Evolutionary conservation across 1,140 invertebrate genomes (phyloP), one percentile per base, ranked within the genome.

Genomic region (Pachypsylla venusta): DNA sequence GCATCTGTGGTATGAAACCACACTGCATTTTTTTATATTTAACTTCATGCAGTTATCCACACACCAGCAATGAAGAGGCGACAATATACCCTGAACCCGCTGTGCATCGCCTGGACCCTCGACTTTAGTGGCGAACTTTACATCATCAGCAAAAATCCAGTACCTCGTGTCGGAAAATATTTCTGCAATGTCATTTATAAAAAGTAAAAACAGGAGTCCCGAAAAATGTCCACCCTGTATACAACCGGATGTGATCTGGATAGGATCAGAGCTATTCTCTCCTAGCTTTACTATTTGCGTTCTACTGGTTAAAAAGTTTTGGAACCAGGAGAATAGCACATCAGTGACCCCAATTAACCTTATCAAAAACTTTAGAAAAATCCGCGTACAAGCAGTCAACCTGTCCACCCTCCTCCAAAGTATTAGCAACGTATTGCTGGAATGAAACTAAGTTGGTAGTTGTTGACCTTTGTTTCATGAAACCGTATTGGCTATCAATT

Each of bases 361-460:
- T 48, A 24, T 62, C 48, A 20, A 54, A 61, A 20, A 27, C 54
- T 60, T 63, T 63, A 13, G 5, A 54, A 2, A 63, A 54, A 54
- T 63, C 55, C 1, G 54, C 53, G 27, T 61, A 61, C 7, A 55
- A 20, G 27, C 28, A 26, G 26, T 61, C 54, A 30, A 63, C 56
- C 35, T 59, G 54, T 16, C n/a, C 20, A 19, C 26, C 26, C 14
- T 30, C 22, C 5, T 55, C n/a, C 16, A 61, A 10, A 13, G 25
- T 16, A n/a, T 24, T 13, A 28, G 39, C 19, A 22, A 54, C 1
- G 28, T 40, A 30, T 16, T 59, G 10, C 19, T 30, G 16, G 20
- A 53, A 60, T 5, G 54, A n/a, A 25, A 26, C 16, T 60, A 60
- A 61, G 39, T 61, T 61, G 5, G 54, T 48, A 12, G 57, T 7